Conservation (phyloP, 2,113 vertebrate species). For the Hippocampus zosterae region DNA sequence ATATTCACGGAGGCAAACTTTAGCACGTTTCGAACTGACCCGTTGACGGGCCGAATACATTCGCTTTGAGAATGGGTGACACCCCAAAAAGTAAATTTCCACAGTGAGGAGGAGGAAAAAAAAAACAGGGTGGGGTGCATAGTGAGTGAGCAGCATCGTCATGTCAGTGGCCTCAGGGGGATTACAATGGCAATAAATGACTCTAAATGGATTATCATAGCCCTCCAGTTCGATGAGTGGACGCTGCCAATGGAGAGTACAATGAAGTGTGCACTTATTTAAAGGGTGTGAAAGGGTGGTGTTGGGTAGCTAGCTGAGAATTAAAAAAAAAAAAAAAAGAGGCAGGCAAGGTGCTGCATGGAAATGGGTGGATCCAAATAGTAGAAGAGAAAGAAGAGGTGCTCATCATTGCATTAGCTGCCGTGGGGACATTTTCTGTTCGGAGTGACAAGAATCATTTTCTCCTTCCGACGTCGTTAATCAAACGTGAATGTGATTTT, state of each 20-base stretch:
- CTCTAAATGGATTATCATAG: slow-evolving; percentile 69
- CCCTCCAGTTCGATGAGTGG: slow-evolving; percentile 63
- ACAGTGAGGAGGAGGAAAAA: slow-evolving; percentile 31
- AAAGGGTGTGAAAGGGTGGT: slow-evolving; percentile 50
- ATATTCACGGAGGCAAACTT: slow-evolving; percentile 20
- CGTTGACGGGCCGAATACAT: slow-evolving; percentile 8
- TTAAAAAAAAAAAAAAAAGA: slow-evolving; percentile 19
- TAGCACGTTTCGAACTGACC: slow-evolving; percentile 24
- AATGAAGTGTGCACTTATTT: slow-evolving; percentile 60
- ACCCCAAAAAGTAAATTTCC: slow-evolving; percentile 55
- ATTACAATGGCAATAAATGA: slow-evolving; percentile 66
- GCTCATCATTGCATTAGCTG: slow-evolving; percentile 21
- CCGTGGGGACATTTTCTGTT: slow-evolving; percentile 5
- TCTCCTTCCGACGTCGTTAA: slow-evolving; percentile 19
- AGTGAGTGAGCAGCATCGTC: slow-evolving; percentile 59
- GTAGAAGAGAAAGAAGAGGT: slow-evolving; percentile 18
- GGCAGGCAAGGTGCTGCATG: slow-evolving; percentile 40
- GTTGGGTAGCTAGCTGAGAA: slow-evolving; percentile 23
- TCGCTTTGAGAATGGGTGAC: slow-evolving; percentile 39
- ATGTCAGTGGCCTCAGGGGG: slow-evolving; percentile 61
- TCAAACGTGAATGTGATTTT: slow-evolving; percentile 30
- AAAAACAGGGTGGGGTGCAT: slow-evolving; percentile 65
- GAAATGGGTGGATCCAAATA: slow-evolving; percentile 34
- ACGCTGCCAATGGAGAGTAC: slow-evolving; percentile 50
- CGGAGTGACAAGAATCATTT: slow-evolving; percentile 16